Base-by-base conservation (phyloP, 2,888 invertebrate genomes). In the Siphlonurus alternatus region DNA sequence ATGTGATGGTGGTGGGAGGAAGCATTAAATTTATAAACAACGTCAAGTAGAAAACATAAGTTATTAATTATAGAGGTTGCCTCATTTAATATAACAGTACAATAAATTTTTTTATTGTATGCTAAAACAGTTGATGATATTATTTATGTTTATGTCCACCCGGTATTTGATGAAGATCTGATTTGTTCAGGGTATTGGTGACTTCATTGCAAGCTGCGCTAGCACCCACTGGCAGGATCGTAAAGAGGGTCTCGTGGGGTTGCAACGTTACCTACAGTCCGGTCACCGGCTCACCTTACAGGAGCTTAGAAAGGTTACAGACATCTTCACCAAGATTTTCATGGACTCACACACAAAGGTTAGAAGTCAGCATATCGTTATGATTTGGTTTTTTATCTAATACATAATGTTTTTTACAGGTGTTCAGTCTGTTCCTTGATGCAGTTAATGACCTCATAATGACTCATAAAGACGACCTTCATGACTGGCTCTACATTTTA, bases 321-420 rank as follows among this genome's bases (percentile, higher is more conserved):
- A 97, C 70, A 87, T 93, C 67, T 91, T 96, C 72, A 89, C 93
- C 67, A 89, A 93, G 78, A 93, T 97, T 92, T 96, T 98, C 75
- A 93, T 94, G 82, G 97, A 98, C 76, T 91, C 94, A 1, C 93
- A 97, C 78, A 84, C 95, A 70, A 89, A 93, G 79, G 80, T 80
- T 71, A 65, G 63, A 53, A 10, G 19, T 18, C 51, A 15, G 23
- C 51, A 24, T 38, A 3, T 19, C n/a, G 53, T 24, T 61, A 23
- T 23, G 22, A 38, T 38, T 38, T 5, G 15, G 7, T 38, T 59
- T 54, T 25, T 65, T 1, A 1, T 61, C 3, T 7, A 23, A 2
- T n/a, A 10, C 25, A 7, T 25, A 19, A 61, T 63, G 23, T 23
- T 25, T 19, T n/a, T 61, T 25, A 0, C 67, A 78, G 80, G 94